Conservation (phyloP, 2,888 invertebrate genomes). For the Cheilosia urbana region DNA sequence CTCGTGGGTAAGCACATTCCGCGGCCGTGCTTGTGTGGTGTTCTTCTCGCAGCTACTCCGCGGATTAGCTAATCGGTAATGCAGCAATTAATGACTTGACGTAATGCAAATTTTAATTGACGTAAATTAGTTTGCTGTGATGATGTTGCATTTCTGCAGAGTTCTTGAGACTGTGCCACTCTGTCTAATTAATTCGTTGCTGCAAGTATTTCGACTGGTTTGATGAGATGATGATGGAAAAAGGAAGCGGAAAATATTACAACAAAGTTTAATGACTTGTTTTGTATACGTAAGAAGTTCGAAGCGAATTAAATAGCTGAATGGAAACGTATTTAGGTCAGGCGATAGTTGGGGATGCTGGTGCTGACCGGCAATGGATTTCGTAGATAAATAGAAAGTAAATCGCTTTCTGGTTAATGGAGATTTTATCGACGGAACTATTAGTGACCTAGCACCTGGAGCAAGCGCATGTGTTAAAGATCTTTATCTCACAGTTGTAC, state of each 20-base stretch:
- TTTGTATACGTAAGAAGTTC: slow-evolving; percentile 1
- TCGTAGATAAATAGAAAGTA: slow-evolving; percentile 6
- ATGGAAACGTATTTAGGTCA: slow-evolving; percentile 23
- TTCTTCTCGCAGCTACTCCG: slow-evolving; percentile 10
- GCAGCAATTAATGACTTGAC: slow-evolving; percentile 43
- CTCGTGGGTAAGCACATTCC: slow-evolving; percentile 35
- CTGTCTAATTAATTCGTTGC: slow-evolving; percentile 49
- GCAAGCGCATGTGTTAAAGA: neutral
- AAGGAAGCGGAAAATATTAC: slow-evolving; percentile 2
- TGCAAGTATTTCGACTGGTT: slow-evolving; percentile 3
- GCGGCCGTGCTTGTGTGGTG: slow-evolving; percentile 18
- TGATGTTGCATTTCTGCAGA: neutral
- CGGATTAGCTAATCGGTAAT: slow-evolving; percentile 53
- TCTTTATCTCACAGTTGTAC: neutral
- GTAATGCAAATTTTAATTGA: slow-evolving; percentile 67
- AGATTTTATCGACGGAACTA: neutral
- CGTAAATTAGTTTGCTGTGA: slow-evolving; percentile 42
- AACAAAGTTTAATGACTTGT: slow-evolving; percentile 36
- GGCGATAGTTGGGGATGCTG: neutral
- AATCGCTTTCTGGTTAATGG: neutral
- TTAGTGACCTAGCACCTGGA: neutral
- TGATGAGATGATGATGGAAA: neutral
- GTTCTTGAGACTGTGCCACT: neutral
- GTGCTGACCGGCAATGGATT: neutral
- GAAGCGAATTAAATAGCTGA: neutral